Base-by-base conservation (phyloP, 2,888 invertebrate genomes). In the Pollenia angustigena region DNA sequence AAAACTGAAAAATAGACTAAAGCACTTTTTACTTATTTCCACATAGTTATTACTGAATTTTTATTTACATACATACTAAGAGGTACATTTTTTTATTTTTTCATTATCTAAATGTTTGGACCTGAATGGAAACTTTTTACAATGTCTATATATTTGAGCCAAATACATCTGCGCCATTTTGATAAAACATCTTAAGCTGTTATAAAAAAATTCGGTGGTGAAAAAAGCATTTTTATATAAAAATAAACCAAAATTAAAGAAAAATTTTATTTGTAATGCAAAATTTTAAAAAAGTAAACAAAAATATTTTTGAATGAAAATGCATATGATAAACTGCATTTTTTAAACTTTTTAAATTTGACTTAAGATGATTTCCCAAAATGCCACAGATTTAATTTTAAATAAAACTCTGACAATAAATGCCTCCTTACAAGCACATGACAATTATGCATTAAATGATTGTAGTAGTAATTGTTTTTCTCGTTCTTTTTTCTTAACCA, bases 401-500 rank as follows among this genome's bases (percentile, higher is more conserved):
- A 18, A 23, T 11, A 1, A 54, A 18, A 10, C 54, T 54, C n/a
- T 1, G 9, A 3, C 4, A 18, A 9, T 4, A 32, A 54, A 54
- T 14, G 8, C 6, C 40, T 58, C 6, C 40, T 58, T 14, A 14
- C 11, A 40, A 14, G 3, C 4, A 58, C 12, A 32, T 32, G 4
- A 32, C 14, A 32, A 3, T 16, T 86, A 90, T 76, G 91, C 90
- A 85, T 93, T 93, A 75, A 93, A 93, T 11, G 93, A 92, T 85
- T 93, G 93, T 14, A 97, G 95, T 8, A 99, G 94, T 1, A 97
- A 96, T 81, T 97, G 97, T 91, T 99, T 99, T 91, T 99, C 98
- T 90, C 98, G 98, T 92, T 98, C 98, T 93, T 99, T 99, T 94
- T 98, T 99, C 88, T 97, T 95, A 0, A 99, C 99, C 0, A 97